phyloP scores from a whole-genome alignment of 2,888 invertebrate species.

The Sinopyrophorus schimmeli region DNA sequence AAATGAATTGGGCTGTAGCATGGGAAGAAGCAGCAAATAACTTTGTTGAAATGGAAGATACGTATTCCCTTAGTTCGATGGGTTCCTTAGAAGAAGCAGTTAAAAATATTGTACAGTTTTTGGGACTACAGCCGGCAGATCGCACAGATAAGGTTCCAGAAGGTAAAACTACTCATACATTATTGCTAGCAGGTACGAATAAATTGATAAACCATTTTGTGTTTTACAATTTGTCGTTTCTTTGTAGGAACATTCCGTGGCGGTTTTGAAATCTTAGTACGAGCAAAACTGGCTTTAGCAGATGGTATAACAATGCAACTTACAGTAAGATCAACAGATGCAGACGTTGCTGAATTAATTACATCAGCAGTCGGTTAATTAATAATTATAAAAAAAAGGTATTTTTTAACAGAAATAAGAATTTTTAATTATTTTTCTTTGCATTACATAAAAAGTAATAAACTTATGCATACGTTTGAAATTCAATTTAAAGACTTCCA shows the following conservation, averaged over 20 bases:
- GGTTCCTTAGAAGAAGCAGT: slow-evolving; percentile 81
- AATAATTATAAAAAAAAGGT: not conserved
- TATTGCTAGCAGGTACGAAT: slow-evolving; percentile 72
- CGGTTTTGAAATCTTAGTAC: slow-evolving; percentile 84
- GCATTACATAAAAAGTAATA: slow-evolving; percentile 7
- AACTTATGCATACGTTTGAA: no score
- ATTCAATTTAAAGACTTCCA: not conserved
- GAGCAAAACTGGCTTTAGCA: slow-evolving; percentile 80
- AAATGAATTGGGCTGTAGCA: slow-evolving; percentile 70
- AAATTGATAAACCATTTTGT: slow-evolving; percentile 11
- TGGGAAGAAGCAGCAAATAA: slow-evolving; percentile 66
- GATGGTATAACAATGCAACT: slow-evolving; percentile 93
- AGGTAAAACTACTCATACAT: slow-evolving; percentile 79
- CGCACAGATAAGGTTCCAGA: slow-evolving; percentile 81
- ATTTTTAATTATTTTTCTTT: no score
- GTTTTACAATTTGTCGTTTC: slow-evolving; percentile 11
- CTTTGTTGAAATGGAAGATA: slow-evolving; percentile 71
- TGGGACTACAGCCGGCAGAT: slow-evolving; percentile 85
- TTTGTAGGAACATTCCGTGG: slow-evolving; percentile 80
- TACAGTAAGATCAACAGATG: slow-evolving; percentile 83
- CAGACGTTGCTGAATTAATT: slow-evolving; percentile 84
- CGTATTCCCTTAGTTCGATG: slow-evolving; percentile 84
- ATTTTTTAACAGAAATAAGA: no score
- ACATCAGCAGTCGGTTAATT: slow-evolving; percentile 82
- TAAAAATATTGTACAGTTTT: slow-evolving; percentile 77